These are phyloP conservation scores for Drosophila orena DNA, from an alignment of 1,140 invertebrate genomes.

Conservation along the genomic window DNA sequence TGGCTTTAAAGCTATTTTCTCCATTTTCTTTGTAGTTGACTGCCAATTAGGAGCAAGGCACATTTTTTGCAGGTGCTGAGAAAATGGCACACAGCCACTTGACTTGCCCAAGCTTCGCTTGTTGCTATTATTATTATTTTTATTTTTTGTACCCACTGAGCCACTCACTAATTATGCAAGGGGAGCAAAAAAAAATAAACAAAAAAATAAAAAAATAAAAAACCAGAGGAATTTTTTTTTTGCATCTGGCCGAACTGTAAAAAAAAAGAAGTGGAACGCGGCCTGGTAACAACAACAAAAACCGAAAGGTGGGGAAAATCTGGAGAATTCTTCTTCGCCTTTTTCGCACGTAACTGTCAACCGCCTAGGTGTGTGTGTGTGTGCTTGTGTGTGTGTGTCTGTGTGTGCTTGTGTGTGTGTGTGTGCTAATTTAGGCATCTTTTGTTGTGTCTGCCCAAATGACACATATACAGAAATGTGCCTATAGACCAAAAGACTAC, in stretches of 20 bases:
- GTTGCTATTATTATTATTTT: constrained; percentile 36
- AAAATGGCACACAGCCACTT: constrained; percentile 80
- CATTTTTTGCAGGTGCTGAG: constrained; percentile 53
- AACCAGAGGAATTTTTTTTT: constrained; percentile 39
- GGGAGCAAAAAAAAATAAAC: constrained; percentile 16
- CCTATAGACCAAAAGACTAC: neutral
- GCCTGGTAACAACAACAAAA: constrained; percentile 21
- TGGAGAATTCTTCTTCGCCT: constrained; percentile 53
- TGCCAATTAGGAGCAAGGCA: constrained; percentile 67
- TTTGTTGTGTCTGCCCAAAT: constrained; percentile 63
- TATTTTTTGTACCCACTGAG: constrained; percentile 57
- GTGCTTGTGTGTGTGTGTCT: constrained; percentile 54
- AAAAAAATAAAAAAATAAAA: too few species aligned
- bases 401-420: constrained; percentile 37
- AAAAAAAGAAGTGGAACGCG: constrained; percentile 62
- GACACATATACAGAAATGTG: constrained; percentile 32
- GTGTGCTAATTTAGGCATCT: constrained; percentile 73
- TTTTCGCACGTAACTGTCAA: constrained; percentile 61
- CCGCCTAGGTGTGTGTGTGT: constrained; percentile 13
- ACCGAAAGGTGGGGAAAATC: constrained; percentile 43
- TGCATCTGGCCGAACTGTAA: constrained; percentile 51
- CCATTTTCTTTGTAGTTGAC: constrained; percentile 46
- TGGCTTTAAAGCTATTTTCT: constrained; percentile 44
- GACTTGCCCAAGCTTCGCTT: constrained; percentile 55
- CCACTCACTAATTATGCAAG: constrained; percentile 81